A percentile compares a stretch with the other conserved stretches of the same genome.
These are phyloP conservation scores for Megaleporinus macrocephalus DNA, from an alignment of 2,113 vertebrate genomes.

Conservation along the genomic window DNA sequence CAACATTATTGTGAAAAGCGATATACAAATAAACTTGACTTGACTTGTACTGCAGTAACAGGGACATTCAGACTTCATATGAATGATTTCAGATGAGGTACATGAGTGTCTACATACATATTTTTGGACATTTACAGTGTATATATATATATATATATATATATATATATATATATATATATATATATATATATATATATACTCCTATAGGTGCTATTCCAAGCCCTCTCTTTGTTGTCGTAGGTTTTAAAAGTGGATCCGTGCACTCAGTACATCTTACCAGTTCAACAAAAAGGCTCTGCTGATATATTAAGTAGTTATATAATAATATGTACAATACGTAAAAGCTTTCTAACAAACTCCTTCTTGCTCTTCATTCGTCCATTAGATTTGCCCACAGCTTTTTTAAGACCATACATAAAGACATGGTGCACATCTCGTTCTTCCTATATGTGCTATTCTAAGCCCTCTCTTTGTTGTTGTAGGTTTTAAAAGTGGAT, in stretches of 20 bases:
- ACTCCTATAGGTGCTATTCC: neutral
- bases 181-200: too few relatives aligned
- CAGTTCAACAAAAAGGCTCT: slow-evolving; percentile 33
- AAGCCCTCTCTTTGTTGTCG: neutral
- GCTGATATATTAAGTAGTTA: neutral
- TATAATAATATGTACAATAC: neutral
- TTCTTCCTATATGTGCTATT: neutral
- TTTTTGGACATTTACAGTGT: too few relatives aligned
- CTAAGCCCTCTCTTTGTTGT: neutral
- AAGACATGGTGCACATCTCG: neutral
- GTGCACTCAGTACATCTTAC: too few relatives aligned
- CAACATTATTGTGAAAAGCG: too few relatives aligned
- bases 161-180: too few relatives aligned
- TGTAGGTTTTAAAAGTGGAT: neutral
- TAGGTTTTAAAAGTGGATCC: neutral
- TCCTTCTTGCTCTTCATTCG: neutral
- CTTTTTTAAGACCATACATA: neutral
- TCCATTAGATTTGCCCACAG: neutral
- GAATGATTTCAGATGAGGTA: too few relatives aligned
- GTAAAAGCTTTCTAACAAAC: neutral
- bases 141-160: too few relatives aligned
- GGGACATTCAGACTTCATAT: too few relatives aligned
- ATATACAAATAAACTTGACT: too few relatives aligned
- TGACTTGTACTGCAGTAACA: too few relatives aligned
- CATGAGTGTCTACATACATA: too few relatives aligned